Percentiles rank a stretch among this genome's conserved stretches.
Conservation (phyloP, 2,113 vertebrate genomes). For the Pelobates fuscus region DNA sequence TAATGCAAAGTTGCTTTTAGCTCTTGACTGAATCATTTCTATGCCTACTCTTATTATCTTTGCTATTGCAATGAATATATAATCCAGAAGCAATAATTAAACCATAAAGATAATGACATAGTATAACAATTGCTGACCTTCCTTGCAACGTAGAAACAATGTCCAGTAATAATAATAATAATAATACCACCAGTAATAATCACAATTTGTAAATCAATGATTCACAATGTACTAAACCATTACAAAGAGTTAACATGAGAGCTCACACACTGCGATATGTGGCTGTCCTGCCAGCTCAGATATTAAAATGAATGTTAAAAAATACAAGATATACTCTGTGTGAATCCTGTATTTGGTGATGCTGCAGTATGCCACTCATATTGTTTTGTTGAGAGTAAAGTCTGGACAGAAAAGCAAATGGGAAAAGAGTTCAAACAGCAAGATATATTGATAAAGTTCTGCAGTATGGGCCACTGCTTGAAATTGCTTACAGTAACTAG, state of each 20-base stretch:
- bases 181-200: too few relatives aligned
- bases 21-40: too few relatives aligned
- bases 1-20: too few relatives aligned
- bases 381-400: constrained; percentile 12
- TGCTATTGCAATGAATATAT: too few relatives aligned
- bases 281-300: not conserved
- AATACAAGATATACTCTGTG: not conserved
- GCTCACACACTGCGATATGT: not conserved
- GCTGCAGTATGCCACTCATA: constrained; percentile 11
- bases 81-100: too few relatives aligned
- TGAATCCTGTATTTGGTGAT: constrained; percentile 11
- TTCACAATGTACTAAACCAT: not conserved
- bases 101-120: too few relatives aligned
- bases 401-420: constrained; percentile 23
- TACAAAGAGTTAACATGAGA: not conserved
- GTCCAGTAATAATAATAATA: too few relatives aligned
- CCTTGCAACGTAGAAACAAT: too few relatives aligned
- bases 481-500: constrained; percentile 44
- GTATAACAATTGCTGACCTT: too few relatives aligned
- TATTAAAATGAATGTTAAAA: not conserved
- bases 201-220: not conserved
- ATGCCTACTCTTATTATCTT: too few relatives aligned
- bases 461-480: constrained; percentile 28
- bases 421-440: constrained; percentile 29
- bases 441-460: constrained; percentile 45